A percentile compares a stretch with the other conserved stretches of the same genome.
Evolutionary conservation across 2,113 vertebrate genomes (phyloP).

Genomic region (Emydura subglobosa): DNA sequence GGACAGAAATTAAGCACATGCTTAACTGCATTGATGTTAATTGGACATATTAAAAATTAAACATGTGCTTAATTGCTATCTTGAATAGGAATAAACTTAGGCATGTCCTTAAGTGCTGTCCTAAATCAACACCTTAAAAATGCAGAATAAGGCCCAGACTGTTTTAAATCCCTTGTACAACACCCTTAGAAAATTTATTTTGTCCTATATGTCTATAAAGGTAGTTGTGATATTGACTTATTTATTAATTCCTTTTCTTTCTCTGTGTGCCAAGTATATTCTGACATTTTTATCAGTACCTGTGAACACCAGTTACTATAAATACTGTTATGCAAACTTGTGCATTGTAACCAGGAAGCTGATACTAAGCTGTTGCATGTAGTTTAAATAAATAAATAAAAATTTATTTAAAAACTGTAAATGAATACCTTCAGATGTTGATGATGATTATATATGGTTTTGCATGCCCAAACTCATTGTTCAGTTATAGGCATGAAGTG

Average conservation of each 20-base stretch:
- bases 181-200: background rate
- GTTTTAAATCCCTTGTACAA: conserved; percentile 15
- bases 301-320: conserved; percentile 60
- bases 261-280: conserved; percentile 23
- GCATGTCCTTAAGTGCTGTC: background rate
- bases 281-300: conserved; percentile 45
- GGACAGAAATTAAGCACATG: background rate
- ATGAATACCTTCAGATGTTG: conserved; percentile 79
- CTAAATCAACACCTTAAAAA: background rate
- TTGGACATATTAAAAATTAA: background rate
- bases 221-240: conserved; percentile 53
- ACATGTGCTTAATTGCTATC: background rate
- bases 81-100: background rate
- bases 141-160: background rate
- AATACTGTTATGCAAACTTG: conserved; percentile 78
- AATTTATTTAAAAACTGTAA: conserved; percentile 83
- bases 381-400: conserved; percentile 62
- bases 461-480: conserved; percentile 88
- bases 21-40: background rate
- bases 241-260: conserved; percentile 64
- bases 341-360: conserved; percentile 77
- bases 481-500: conserved; percentile 85
- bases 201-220: conserved; percentile 60
- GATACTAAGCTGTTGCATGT: conserved; percentile 84
- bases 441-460: conserved; percentile 79